A percentile compares a stretch with the other conserved stretches of the same genome.
Conservation (phyloP, 2,888 invertebrate species). For the Pegoplata infirma region DNA sequence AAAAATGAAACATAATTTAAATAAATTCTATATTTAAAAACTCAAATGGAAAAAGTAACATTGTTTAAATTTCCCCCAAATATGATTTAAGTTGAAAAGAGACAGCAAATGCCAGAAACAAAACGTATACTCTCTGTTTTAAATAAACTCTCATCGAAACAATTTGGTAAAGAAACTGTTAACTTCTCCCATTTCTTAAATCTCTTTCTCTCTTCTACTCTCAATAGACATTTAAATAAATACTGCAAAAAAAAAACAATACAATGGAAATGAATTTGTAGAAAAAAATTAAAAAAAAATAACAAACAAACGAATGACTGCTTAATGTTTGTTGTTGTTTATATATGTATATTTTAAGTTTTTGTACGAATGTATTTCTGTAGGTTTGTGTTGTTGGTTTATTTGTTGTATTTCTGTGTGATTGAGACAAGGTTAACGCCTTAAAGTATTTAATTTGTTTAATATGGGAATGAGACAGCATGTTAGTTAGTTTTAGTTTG, state of each 20-base stretch:
- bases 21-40: conserved; percentile 45
- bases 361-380: no score
- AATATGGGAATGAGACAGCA: conserved; percentile 58
- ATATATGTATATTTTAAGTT: no score
- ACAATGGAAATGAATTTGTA: conserved; percentile 51
- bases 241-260: conserved; percentile 39
- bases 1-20: conserved; percentile 38
- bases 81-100: conserved; percentile 40
- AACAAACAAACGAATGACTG: conserved; percentile 18
- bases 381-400: no score
- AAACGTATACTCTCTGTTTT: background rate
- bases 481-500: conserved; percentile 2
- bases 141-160: conserved; percentile 8
- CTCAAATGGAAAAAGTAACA: conserved; percentile 13
- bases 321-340: background rate
- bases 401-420: conserved; percentile 23
- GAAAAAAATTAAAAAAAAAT: conserved; percentile 6
- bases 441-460: conserved; percentile 58
- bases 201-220: conserved; percentile 8
- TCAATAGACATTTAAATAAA: conserved; percentile 45
- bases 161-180: conserved; percentile 23
- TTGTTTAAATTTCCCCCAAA: conserved; percentile 2
- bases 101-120: conserved; percentile 17
- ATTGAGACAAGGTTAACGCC: conserved; percentile 58
- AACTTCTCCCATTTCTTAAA: background rate